Evolutionary conservation across 1,140 invertebrate species (phyloP).

Genomic region (Gryllus bimaculatus): DNA sequence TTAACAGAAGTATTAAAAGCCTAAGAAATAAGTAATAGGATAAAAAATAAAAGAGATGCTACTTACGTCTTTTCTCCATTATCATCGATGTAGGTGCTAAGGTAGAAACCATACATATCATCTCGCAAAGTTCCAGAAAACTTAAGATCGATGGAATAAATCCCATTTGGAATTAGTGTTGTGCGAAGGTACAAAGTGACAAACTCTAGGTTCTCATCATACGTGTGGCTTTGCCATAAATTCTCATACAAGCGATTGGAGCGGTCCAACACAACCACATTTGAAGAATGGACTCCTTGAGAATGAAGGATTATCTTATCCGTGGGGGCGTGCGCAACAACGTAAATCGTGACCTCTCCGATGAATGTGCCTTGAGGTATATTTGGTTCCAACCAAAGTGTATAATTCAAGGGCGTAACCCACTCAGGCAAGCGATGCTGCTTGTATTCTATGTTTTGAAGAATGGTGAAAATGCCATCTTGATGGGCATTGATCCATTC

Average conservation of each 20-base stretch:
- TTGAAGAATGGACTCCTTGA: background rate
- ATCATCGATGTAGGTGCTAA: slow-evolving; percentile 52
- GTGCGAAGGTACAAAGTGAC: background rate
- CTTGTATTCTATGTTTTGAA: background rate
- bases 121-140: slow-evolving; percentile 44
- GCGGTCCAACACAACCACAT: background rate
- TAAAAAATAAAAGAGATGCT: background rate
- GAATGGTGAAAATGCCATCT: background rate
- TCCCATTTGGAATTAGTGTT: background rate
- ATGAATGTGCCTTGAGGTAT: background rate
- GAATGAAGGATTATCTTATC: background rate
- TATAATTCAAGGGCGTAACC: background rate
- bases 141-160: slow-evolving; percentile 38
- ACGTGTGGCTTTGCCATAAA: background rate
- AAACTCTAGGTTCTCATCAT: background rate
- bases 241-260: background rate
- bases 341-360: background rate
- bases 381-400: background rate
- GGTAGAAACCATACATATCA: slow-evolving; percentile 69
- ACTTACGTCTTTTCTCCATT: background rate
- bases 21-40: background rate
- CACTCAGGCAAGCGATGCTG: background rate
- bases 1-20: too few species aligned
- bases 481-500: background rate
- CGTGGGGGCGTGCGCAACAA: background rate